Evolutionary conservation across 2,113 vertebrate genomes (phyloP).

Genomic region (Sebastes fasciatus): DNA sequence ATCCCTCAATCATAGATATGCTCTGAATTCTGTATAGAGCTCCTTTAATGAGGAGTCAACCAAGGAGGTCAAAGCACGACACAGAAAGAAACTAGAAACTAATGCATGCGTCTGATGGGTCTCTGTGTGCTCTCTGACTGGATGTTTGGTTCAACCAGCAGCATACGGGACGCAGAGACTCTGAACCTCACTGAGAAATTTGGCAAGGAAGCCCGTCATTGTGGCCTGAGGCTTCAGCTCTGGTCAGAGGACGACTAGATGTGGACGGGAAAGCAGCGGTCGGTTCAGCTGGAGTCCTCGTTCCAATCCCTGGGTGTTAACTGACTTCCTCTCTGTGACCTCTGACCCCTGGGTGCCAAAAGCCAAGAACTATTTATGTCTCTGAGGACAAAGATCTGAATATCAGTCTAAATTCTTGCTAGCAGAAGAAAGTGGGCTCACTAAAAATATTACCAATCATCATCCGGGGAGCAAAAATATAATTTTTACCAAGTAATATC

Average conservation of each 20-base stretch:
- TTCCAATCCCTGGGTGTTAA: slow-evolving; percentile 63
- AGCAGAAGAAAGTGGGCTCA: background rate
- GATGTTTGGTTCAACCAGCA: slow-evolving; percentile 18
- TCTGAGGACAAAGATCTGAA: background rate
- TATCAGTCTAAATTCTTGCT: background rate
- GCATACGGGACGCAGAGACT: slow-evolving; percentile 2
- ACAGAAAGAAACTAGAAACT: background rate
- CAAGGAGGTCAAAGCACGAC: background rate
- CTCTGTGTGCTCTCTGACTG: background rate
- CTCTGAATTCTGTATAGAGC: no score
- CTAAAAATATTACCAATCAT: background rate
- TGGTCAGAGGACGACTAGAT: slow-evolving; percentile 65
- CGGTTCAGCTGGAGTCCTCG: slow-evolving; percentile 25
- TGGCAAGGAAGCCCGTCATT: slow-evolving; percentile 76
- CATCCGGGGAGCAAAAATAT: background rate
- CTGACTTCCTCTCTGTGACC: slow-evolving; percentile 56
- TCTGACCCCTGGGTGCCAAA: slow-evolving; percentile 46
- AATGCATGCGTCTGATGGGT: background rate
- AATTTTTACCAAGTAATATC: background rate
- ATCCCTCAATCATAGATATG: no score
- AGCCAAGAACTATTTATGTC: background rate
- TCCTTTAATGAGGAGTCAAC: no score
- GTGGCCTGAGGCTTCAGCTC: slow-evolving; percentile 67
- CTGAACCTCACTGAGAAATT: slow-evolving; percentile 42
- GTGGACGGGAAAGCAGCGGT: slow-evolving; percentile 52